These are phyloP conservation scores for Ricordea florida DNA, from an alignment of 92 coral and sea anemone species.

Conservation along the genomic window DNA sequence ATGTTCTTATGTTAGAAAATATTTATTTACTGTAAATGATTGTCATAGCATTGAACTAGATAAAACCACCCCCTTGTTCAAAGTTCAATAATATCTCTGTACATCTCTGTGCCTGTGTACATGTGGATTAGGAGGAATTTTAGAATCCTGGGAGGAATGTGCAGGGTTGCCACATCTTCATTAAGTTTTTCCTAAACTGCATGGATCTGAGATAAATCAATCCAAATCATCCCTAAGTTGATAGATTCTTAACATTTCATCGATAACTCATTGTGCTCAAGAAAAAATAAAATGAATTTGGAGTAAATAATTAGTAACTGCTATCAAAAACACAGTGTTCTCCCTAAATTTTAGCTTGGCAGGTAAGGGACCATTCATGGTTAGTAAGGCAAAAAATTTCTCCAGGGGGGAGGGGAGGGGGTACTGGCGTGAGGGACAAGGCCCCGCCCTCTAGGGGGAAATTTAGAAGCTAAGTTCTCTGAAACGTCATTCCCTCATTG, in stretches of 20 bases:
- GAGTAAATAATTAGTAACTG: neutral
- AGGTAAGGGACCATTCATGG: no score
- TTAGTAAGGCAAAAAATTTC: no score
- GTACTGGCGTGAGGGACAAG: no score
- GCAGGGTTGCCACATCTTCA: neutral
- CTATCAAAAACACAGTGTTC: no score
- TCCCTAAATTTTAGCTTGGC: no score
- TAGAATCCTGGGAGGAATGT: neutral
- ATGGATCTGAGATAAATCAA: neutral
- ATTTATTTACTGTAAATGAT: neutral
- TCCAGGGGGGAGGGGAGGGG: no score
- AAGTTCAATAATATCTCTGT: neutral
- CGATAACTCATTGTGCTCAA: no score
- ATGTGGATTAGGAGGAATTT: neutral
- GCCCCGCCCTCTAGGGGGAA: no score
- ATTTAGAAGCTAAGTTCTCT: no score
- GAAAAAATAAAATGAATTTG: neutral
- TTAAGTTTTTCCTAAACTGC: neutral
- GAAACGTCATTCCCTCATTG: no score
- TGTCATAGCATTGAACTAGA: neutral
- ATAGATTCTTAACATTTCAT: neutral
- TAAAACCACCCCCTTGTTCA: neutral
- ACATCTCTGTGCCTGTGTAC: neutral
- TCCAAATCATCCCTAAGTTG: neutral
- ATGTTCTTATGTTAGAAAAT: neutral